Conservation (phyloP, 2,888 invertebrate genomes). For the Operophtera brumata region DNA sequence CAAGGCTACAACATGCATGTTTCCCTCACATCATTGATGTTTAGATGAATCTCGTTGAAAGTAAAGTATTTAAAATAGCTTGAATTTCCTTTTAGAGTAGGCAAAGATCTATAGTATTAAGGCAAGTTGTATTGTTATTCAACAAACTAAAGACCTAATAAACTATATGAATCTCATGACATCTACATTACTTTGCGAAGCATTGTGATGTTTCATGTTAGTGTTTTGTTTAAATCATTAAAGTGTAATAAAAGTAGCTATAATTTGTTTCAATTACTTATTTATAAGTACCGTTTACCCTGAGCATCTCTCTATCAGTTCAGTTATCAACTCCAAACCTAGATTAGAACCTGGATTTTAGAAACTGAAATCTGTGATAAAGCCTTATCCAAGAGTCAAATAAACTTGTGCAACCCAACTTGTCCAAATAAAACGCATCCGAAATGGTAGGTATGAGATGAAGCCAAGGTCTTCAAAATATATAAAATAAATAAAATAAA, state of each 20-base stretch:
- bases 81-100: conserved; percentile 49
- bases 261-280: conserved; percentile 38
- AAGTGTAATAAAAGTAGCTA: conserved; percentile 62
- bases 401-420: no score
- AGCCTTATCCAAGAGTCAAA: no score
- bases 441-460: no score
- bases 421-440: no score
- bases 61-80: conserved; percentile 43
- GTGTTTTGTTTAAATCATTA: conserved; percentile 77
- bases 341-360: no score
- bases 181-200: conserved; percentile 76
- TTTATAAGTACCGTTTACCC: neutral
- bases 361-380: no score
- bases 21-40: neutral
- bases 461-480: no score
- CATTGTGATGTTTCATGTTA: conserved; percentile 81
- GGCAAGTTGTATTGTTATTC: conserved; percentile 53
- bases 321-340: no score
- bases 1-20: neutral
- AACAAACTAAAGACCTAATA: conserved; percentile 39
- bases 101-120: conserved; percentile 47
- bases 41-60: conserved; percentile 7
- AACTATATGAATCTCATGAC: conserved; percentile 57
- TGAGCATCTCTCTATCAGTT: neutral
- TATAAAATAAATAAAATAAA: no score